A percentile compares a stretch with the other conserved stretches of the same genome.
phyloP scores from a whole-genome alignment of 2,888 invertebrate species.

The Drosophila niveifrons region DNA sequence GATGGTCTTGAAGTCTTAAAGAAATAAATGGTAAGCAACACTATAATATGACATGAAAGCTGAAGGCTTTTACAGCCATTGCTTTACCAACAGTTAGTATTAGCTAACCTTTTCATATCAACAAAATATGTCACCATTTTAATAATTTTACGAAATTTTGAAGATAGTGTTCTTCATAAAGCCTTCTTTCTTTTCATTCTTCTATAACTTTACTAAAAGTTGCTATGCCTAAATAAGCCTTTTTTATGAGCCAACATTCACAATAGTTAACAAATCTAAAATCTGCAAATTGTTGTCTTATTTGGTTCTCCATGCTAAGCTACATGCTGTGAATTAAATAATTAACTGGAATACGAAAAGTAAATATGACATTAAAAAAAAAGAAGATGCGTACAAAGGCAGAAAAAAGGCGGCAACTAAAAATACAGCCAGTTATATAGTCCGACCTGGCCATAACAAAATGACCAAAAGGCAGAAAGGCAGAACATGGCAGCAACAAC shows the following conservation, averaged over 20 bases:
- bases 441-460: constrained; percentile 36
- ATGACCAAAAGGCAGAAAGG: constrained; percentile 20
- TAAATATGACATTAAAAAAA: constrained; percentile 45
- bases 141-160: too few species aligned
- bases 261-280: background rate
- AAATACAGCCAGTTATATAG: constrained; percentile 32
- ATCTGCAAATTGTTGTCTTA: background rate
- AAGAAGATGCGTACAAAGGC: constrained; percentile 30
- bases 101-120: too few species aligned
- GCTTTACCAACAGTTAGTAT: too few species aligned
- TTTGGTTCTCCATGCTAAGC: constrained; percentile 2
- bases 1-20: too few species aligned
- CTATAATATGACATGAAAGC: too few species aligned
- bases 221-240: too few species aligned
- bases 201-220: too few species aligned
- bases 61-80: too few species aligned
- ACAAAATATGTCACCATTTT: too few species aligned
- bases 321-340: constrained; percentile 60
- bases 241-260: background rate
- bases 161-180: too few species aligned
- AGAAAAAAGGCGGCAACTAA: constrained; percentile 28
- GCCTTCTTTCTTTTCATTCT: too few species aligned
- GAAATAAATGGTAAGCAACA: too few species aligned
- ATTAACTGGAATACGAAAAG: constrained; percentile 66
- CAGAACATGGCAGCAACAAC: constrained; percentile 21